A percentile compares a stretch with the other conserved stretches of the same genome.
Evolutionary conservation across 92 coral and sea anemone species (phyloP).

Genomic region (Anthopleura xanthogrammica): DNA sequence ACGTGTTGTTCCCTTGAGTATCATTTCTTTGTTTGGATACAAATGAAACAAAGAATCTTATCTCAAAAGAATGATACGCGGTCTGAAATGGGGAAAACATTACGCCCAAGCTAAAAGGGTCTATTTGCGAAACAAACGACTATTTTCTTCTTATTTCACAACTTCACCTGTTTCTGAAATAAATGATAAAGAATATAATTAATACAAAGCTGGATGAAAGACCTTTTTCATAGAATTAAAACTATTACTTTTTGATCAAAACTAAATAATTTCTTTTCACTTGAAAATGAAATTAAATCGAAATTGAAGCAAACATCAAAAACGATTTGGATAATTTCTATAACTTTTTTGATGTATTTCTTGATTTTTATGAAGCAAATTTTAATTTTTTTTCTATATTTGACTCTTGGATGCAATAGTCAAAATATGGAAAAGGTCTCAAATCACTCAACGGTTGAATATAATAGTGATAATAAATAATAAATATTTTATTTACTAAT

Average conservation of each 20-base stretch:
- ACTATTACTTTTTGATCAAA: background rate
- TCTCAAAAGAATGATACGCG: too few species aligned
- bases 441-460: background rate
- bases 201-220: background rate
- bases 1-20: too few species aligned
- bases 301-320: background rate
- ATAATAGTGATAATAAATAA: background rate
- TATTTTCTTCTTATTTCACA: background rate
- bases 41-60: too few species aligned
- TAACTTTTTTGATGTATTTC: background rate
- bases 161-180: background rate
- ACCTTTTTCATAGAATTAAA: background rate
- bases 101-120: background rate
- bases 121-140: background rate
- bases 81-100: too few species aligned
- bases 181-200: background rate
- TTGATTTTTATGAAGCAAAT: background rate
- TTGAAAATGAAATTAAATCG: background rate
- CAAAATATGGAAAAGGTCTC: background rate
- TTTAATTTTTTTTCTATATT: too few species aligned
- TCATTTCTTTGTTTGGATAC: too few species aligned
- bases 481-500: conserved; percentile 8
- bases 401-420: background rate
- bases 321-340: background rate
- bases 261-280: background rate